Percentiles rank a stretch among this genome's conserved stretches.
Conservation (phyloP, 2,888 invertebrate species). For the Lordiphosa andalusiaca region DNA sequence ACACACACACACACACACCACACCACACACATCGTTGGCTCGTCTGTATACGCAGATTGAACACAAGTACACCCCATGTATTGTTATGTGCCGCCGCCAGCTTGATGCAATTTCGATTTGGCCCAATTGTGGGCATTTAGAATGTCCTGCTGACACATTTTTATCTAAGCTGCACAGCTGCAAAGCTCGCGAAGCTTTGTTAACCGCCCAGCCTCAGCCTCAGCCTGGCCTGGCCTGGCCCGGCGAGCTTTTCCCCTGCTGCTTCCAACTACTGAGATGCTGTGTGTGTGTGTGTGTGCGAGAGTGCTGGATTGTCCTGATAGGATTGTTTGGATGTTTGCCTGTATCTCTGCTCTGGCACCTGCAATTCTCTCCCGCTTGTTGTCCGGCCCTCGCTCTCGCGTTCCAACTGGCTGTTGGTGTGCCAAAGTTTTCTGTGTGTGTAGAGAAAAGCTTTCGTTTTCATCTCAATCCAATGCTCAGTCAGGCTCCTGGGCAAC, state of each 20-base stretch:
- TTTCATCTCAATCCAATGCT: constrained; percentile 68
- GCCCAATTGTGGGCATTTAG: constrained; percentile 38
- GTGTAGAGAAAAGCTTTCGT: constrained; percentile 68
- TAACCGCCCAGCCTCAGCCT: constrained; percentile 26
- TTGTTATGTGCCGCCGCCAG: constrained; percentile 4
- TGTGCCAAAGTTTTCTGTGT: constrained; percentile 44
- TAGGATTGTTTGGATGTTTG: constrained; percentile 9
- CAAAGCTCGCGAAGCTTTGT: constrained; percentile 48
- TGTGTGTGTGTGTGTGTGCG: too few relatives aligned
- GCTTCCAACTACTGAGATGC: constrained; percentile 47
- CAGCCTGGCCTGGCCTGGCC: not conserved
- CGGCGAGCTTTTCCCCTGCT: constrained; percentile 40
- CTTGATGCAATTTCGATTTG: constrained; percentile 27
- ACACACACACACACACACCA: too few relatives aligned
- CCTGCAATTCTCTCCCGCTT: constrained; percentile 28
- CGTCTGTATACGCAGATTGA: too few relatives aligned
- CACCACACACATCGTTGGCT: too few relatives aligned
- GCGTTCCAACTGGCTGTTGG: constrained; percentile 28
- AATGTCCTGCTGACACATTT: constrained; percentile 69
- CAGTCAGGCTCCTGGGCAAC: constrained; percentile 74
- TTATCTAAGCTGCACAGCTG: constrained; percentile 48
- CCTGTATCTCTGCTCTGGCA: constrained; percentile 29
- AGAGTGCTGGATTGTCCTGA: constrained; percentile 32
- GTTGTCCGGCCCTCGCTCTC: constrained; percentile 23
- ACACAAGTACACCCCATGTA: not conserved